Conservation (phyloP, 2,888 invertebrate genomes). For the Drosophila macrothrix region DNA sequence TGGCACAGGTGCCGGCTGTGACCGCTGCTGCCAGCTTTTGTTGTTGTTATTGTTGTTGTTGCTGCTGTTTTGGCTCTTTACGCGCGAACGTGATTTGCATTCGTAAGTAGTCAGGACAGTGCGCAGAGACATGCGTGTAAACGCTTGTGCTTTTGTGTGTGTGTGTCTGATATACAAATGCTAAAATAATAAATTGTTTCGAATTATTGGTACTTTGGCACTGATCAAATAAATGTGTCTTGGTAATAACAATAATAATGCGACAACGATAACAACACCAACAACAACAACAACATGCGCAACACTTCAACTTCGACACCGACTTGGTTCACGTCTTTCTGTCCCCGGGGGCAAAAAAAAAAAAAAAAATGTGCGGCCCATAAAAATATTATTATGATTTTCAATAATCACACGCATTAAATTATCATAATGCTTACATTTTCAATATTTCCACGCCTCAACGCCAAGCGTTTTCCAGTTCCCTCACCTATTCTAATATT, state of each 20-base stretch:
- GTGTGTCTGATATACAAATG: conserved; percentile 69
- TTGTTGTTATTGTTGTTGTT: conserved; percentile 29
- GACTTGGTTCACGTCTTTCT: conserved; percentile 39
- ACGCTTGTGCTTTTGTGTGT: conserved; percentile 35
- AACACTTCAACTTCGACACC: conserved; percentile 23
- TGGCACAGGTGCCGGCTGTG: conserved; percentile 66
- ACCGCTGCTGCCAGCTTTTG: conserved; percentile 31
- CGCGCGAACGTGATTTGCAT: conserved; percentile 78
- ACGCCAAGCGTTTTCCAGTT: conserved; percentile 22
- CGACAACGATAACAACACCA: conserved; percentile 66
- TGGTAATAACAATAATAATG: conserved; percentile 80
- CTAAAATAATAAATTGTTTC: conserved; percentile 80
- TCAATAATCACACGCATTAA: conserved; percentile 78
- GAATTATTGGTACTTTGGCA: conserved; percentile 79
- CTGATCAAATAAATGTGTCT: conserved; percentile 77
- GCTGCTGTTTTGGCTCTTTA: conserved; percentile 64
- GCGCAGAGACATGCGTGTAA: conserved; percentile 3
- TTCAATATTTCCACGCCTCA: conserved; percentile 68
- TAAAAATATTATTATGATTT: conserved; percentile 78
- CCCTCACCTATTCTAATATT: background rate
- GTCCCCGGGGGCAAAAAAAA: background rate
- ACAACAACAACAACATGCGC: conserved; percentile 31
- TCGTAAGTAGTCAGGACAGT: conserved; percentile 59
- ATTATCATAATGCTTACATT: conserved; percentile 76
- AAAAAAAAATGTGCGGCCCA: conserved; percentile 54